Conservation (phyloP, 2,888 invertebrate species). For the Didymodactylos carnosus region DNA sequence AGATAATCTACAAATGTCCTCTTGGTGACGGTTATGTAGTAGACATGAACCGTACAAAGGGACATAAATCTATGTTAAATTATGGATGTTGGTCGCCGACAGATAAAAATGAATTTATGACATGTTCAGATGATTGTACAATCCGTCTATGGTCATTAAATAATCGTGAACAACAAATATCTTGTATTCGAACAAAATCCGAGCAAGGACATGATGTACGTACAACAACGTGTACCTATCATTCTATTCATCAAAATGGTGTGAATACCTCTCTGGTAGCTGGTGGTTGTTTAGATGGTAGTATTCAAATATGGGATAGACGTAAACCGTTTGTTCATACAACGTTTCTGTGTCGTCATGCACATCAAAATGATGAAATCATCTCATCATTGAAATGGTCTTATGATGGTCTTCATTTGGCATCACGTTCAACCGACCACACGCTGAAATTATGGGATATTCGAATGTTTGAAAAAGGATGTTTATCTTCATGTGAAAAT, state of each 20-base stretch:
- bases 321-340: slow-evolving; percentile 50
- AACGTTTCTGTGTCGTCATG: slow-evolving; percentile 41
- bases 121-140: slow-evolving; percentile 78
- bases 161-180: slow-evolving; percentile 54
- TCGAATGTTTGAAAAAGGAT: slow-evolving; percentile 56
- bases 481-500: slow-evolving; percentile 47
- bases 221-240: slow-evolving; percentile 63
- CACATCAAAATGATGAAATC: slow-evolving; percentile 54
- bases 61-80: slow-evolving; percentile 41
- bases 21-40: slow-evolving; percentile 76
- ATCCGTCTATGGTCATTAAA: slow-evolving; percentile 71
- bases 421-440: slow-evolving; percentile 69
- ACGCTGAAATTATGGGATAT: slow-evolving; percentile 86
- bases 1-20: neutral
- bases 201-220: slow-evolving; percentile 56
- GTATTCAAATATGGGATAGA: slow-evolving; percentile 89
- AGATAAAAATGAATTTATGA: slow-evolving; percentile 68
- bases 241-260: slow-evolving; percentile 34
- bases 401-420: slow-evolving; percentile 56
- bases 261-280: slow-evolving; percentile 63
- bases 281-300: slow-evolving; percentile 79
- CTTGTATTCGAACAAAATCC: slow-evolving; percentile 55
- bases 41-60: slow-evolving; percentile 70
- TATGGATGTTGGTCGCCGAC: slow-evolving; percentile 82
- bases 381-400: slow-evolving; percentile 68